Percentiles rank a stretch among this genome's conserved stretches.
Evolutionary conservation across 2,888 invertebrate species (phyloP).

Genomic region (Eupithecia insigniata): DNA sequence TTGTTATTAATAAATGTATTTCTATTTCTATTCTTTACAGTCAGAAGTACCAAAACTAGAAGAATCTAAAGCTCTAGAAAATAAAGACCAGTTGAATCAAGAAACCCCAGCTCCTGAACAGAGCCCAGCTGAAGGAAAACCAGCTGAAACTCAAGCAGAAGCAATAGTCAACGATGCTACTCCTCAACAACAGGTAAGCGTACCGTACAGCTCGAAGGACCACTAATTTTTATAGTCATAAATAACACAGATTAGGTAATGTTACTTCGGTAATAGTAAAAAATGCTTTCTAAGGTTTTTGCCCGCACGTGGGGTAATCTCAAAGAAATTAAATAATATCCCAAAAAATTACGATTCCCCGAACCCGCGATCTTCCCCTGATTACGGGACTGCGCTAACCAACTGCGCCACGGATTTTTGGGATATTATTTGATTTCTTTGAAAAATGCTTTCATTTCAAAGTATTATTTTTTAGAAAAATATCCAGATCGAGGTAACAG

Average conservation of each 20-base stretch:
- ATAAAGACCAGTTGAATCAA: not conserved
- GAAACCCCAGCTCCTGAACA: slow-evolving; percentile 33
- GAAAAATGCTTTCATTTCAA: not conserved
- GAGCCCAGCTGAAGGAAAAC: slow-evolving; percentile 15
- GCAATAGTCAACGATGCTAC: slow-evolving; percentile 19
- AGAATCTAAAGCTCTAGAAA: slow-evolving; percentile 23
- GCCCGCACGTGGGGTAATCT: too few species aligned
- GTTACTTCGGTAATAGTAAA: too few species aligned
- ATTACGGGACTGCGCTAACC: too few species aligned
- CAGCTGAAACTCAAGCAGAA: slow-evolving; percentile 36
- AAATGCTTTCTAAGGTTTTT: too few species aligned
- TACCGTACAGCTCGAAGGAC: not conserved
- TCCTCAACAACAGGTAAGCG: slow-evolving; percentile 36
- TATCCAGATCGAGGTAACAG: not conserved
- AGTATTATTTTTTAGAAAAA: not conserved
- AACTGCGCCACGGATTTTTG: too few species aligned
- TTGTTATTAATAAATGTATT: too few species aligned
- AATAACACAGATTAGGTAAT: too few species aligned
- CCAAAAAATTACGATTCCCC: too few species aligned
- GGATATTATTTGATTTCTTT: too few species aligned
- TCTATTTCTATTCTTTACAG: too few species aligned
- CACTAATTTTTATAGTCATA: not conserved
- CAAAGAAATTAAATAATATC: too few species aligned
- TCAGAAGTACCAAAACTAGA: slow-evolving; percentile 10
- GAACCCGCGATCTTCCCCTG: too few species aligned